Conservation (phyloP, 2,888 invertebrate species). For the Parasteatoda lunata region DNA sequence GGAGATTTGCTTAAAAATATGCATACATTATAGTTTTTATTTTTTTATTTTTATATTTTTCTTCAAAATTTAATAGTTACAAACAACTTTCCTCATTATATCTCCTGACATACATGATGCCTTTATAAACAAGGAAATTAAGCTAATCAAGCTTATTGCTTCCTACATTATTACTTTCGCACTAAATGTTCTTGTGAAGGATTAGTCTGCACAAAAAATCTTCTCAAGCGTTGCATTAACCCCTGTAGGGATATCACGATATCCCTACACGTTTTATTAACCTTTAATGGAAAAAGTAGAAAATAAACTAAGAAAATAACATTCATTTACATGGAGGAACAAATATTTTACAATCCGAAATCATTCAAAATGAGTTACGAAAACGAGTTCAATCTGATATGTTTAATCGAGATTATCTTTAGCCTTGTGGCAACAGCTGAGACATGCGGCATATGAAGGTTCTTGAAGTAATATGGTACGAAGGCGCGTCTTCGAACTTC, state of each 20-base stretch:
- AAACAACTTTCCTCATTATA: too few relatives aligned
- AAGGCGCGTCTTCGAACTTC: neutral
- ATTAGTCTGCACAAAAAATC: neutral
- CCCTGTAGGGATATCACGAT: neutral
- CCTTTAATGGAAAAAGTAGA: neutral
- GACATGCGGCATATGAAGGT: neutral
- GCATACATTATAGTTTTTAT: too few relatives aligned
- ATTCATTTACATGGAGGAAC: neutral
- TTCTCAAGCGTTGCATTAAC: neutral
- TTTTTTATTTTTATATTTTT: too few relatives aligned
- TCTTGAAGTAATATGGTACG: neutral
- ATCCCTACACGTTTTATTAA: neutral
- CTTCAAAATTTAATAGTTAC: too few relatives aligned
- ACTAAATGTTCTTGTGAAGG: too few relatives aligned
- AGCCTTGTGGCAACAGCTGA: neutral
- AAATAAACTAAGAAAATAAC: neutral
- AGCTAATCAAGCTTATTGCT: too few relatives aligned
- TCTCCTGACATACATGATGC: too few relatives aligned
- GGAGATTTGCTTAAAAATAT: too few relatives aligned
- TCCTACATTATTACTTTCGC: too few relatives aligned
- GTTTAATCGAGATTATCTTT: neutral
- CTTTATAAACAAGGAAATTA: too few relatives aligned
- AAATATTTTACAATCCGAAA: neutral
- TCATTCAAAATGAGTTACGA: neutral
- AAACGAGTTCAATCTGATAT: neutral